Base-by-base conservation (phyloP, 1,140 invertebrate species). In the Atta cephalotes region DNA sequence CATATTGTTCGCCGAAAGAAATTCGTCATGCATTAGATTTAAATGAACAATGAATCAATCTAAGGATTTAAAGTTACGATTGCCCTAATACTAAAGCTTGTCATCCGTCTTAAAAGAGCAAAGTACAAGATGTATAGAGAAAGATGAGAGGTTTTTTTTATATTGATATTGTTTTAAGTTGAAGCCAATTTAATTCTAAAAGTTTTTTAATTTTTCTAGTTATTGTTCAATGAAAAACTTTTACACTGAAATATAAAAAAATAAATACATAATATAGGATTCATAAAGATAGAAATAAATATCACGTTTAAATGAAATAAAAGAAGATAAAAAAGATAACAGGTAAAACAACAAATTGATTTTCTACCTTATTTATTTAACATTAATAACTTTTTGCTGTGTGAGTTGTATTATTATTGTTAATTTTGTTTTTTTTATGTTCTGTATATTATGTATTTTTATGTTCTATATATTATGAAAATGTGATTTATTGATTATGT, bases 341-440 rank as follows among this genome's bases (percentile, higher is more conserved):
- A 10, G 21, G 25, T 39, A 77, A 39, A 60, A 21, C 0, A 16
- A 12, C 28, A 49, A 6, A 9, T 45, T 45, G 4, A 39, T 78
- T 78, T 45, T 78, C 16, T 14, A 25, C 3, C 7, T 79, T n/a
- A 49, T 49, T 21, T 79, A 79, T 51, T 78, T 66, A 66, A 14
- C 16, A 25, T n/a, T 68, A 39, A 68, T 68, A 39, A 68, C 14
- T 70, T 68, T 39, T 68, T 5, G 16, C 51, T 51, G 7, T n/a
- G 18, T 21, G 10, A 74, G 56, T 60, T 56, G 28, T 14, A 12
- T 35, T 62, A 16, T 25, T 25, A 25, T 25, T 16, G 12, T 65
- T 51, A 62, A 79, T 49, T 79, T 12, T 51, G 2, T 31, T 31
- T 21, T 28, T 6, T 51, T n/a, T n/a, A 51, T 51, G 10, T 51